Evolutionary conservation across 2,888 invertebrate species (phyloP), one percentile per base, ranked within the genome.

Genomic region (Nemotelus pantherinus): DNA sequence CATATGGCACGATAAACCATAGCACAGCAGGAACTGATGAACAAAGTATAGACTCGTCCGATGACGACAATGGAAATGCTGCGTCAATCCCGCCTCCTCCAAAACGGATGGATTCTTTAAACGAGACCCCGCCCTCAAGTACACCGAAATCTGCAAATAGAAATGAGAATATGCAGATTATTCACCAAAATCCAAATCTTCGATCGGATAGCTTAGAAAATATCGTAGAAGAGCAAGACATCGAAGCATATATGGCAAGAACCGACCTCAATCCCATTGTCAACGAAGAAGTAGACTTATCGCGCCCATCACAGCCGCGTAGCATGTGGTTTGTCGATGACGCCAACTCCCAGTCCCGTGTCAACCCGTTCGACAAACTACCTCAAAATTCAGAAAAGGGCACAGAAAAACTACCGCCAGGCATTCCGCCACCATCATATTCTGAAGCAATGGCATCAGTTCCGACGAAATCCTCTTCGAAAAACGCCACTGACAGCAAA

Each of bases 1-100:
- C 93, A 41, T 92, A 93, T 82, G 91, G 92, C 4, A 90, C 90
- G 64, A 89, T 91, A 3, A 86, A 87, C 10, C 85, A 85, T 10
- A 88, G 85, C 48, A 68, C 6, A 3, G 7, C 44, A 4, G 55
- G 43, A 3, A 77, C 77, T 79, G 86, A 88, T 57, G 89, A 89
- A 74, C 88, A 89, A 70, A 89, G 89, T 70, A 83, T 87, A 55
- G 89, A 88, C 70, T 88, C 89, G 68, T 88, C 88, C 3, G 89
- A 89, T 80, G 86, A 86, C 71, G 86, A 87, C 70, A 84, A 84
- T 77, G 80, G 81, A 9, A 83, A 81, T 65, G 82, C 78, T 9
- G 79, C 81, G 2, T 76, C 79, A 1, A 67, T 79, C 3, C 75
- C 68, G 45, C 77, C 79, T 10, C 7, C 58, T 63, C 6, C 80